Evolutionary conservation across 2,113 vertebrate species (phyloP).

Genomic region (Felis catus): F.catus_Fca126_mat1.0 CM031425.1:16092001-16092500

Average conservation of each 20-base stretch:
- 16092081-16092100: too few relatives aligned
- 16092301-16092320: constrained; percentile 14
- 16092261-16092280: background rate
- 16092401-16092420: background rate
- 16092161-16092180: background rate
- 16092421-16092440: background rate
- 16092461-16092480: background rate
- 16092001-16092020: background rate
- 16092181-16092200: background rate
- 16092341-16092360: background rate
- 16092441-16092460: background rate
- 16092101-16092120: background rate
- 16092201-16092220: background rate
- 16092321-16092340: background rate
- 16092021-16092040: background rate
- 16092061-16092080: background rate
- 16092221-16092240: background rate
- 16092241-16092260: background rate
- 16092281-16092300: background rate
- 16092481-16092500: constrained; percentile 23
- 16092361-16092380: background rate
- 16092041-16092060: too few relatives aligned
- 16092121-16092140: background rate
- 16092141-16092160: constrained; percentile 7
- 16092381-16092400: background rate